phyloP scores from a whole-genome alignment of 30 jellyfish, hydroid and myxozoan genomes.

The Phacellophora camtschatica region DNA sequence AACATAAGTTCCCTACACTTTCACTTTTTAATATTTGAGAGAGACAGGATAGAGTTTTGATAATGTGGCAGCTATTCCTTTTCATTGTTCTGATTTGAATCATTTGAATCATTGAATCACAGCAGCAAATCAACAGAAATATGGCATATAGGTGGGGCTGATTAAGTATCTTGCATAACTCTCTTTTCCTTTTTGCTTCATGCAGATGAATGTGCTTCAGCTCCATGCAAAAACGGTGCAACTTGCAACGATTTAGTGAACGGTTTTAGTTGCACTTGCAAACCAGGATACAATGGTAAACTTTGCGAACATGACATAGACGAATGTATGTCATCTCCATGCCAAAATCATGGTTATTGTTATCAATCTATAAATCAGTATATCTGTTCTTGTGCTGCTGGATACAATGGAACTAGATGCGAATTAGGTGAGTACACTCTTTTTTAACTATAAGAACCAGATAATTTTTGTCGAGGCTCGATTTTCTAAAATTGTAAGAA shows the following conservation, averaged over 20 bases:
- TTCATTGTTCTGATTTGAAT: too few relatives aligned
- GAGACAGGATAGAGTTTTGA: too few relatives aligned
- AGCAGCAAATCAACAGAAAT: too few relatives aligned
- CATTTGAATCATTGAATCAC: too few relatives aligned
- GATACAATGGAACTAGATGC: conserved; percentile 56
- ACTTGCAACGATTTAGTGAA: conserved; percentile 56
- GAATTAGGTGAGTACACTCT: conserved; percentile 35
- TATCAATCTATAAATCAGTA: conserved; percentile 23
- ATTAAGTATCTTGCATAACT: too few relatives aligned
- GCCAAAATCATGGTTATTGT: conserved; percentile 55
- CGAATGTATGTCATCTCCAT: conserved; percentile 54
- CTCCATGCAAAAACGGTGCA: conserved; percentile 65
- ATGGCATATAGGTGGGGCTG: too few relatives aligned
- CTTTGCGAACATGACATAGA: conserved; percentile 19
- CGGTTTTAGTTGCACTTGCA: conserved; percentile 45
- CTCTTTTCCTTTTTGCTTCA: background rate
- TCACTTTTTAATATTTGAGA: too few relatives aligned
- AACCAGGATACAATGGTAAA: conserved; percentile 46
- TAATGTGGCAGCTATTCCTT: too few relatives aligned
- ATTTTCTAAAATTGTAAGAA: too few relatives aligned
- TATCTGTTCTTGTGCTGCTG: conserved; percentile 60
- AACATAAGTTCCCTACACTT: too few relatives aligned
- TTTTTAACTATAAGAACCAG: too few relatives aligned
- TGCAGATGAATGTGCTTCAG: conserved; percentile 62
- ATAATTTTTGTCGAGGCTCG: too few relatives aligned